Evolutionary conservation across 1,140 invertebrate species (phyloP).

Genomic region (Ceratina australensis): DNA sequence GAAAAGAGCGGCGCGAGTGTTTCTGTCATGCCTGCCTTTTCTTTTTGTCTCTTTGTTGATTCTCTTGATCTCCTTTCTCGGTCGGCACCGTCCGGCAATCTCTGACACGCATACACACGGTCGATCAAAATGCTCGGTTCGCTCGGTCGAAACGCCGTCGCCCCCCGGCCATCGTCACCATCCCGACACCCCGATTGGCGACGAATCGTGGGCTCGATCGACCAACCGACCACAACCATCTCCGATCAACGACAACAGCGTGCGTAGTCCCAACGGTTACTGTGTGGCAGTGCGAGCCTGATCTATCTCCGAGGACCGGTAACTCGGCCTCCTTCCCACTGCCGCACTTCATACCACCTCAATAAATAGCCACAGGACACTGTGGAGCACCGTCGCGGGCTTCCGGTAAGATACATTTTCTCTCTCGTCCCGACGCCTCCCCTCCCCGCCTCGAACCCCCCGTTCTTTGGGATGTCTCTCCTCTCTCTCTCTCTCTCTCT

Average conservation of each 20-base stretch:
- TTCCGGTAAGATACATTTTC: slow-evolving; percentile 75
- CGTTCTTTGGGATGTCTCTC: too few relatives aligned
- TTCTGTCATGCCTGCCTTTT: slow-evolving; percentile 13
- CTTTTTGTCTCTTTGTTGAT: slow-evolving; percentile 43
- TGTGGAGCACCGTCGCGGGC: slow-evolving; percentile 75
- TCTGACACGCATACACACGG: slow-evolving; percentile 48
- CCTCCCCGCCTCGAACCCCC: slow-evolving; percentile 15
- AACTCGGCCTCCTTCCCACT: slow-evolving; percentile 78
- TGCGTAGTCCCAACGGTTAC: slow-evolving; percentile 79
- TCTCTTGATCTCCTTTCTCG: slow-evolving; percentile 64
- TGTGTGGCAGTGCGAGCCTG: slow-evolving; percentile 80
- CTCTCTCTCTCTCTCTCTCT: too few relatives aligned
- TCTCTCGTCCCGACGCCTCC: slow-evolving; percentile 61
- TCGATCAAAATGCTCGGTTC: slow-evolving; percentile 67
- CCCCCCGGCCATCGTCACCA: slow-evolving; percentile 52
- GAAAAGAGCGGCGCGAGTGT: slow-evolving; percentile 19
- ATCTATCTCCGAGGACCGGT: slow-evolving; percentile 80
- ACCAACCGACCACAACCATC: slow-evolving; percentile 62
- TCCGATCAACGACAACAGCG: slow-evolving; percentile 73
- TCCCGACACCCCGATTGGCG: slow-evolving; percentile 55
- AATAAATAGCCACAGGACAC: slow-evolving; percentile 78
- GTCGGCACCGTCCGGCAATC: slow-evolving; percentile 61
- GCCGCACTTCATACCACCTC: slow-evolving; percentile 79
- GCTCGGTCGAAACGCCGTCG: slow-evolving; percentile 75
- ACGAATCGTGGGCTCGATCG: slow-evolving; percentile 63